Base-by-base conservation (phyloP, 1,140 invertebrate genomes). In the Drosophila pseudoananassae region DNA sequence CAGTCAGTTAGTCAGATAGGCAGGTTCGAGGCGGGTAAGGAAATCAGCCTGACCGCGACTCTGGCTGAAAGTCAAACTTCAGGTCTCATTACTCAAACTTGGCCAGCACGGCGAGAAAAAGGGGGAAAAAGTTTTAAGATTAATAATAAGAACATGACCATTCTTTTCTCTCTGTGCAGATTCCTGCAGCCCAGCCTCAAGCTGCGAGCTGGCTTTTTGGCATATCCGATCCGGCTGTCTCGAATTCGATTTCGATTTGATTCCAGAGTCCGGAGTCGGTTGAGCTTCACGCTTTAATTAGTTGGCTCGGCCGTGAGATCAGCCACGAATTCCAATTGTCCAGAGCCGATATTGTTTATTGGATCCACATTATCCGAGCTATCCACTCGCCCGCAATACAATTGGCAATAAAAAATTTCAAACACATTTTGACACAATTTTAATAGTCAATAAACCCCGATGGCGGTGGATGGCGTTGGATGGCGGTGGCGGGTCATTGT, bases 381-480 rank as follows among this genome's bases (percentile, higher is more conserved):
- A n/a, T n/a, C n/a, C n/a, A n/a, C n/a, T n/a, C n/a, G n/a, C n/a
- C n/a, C n/a, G n/a, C n/a, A n/a, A n/a, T n/a, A 20, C 81, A 81
- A 87, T 87, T 70, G 87, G 78, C 81, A 78, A 85, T 85, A 81
- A 75, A 87, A 87, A 78, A 88, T 87, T 87, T 82, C 78, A 78
- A 87, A 87, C 82, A 87, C 83, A 87, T 88, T 87, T 88, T 87
- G 82, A 87, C 82, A 87, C 82, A 87, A 88, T 87, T 87, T 87
- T 87, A 87, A 87, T 87, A 75, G 82, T 75, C 83, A 78, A 85
- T 87, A 87, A 85, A 85, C 70, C 51, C 27, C 43, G 59, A 63
- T 68, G 55, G 71, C 5, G 12, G 5, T 27, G 5, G 5, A 45
- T n/a, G n/a, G n/a, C n/a, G n/a, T n/a, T n/a, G n/a, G n/a, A n/a